Conservation (phyloP, 2,888 invertebrate species). For the Dicyrtoma fusca region DNA sequence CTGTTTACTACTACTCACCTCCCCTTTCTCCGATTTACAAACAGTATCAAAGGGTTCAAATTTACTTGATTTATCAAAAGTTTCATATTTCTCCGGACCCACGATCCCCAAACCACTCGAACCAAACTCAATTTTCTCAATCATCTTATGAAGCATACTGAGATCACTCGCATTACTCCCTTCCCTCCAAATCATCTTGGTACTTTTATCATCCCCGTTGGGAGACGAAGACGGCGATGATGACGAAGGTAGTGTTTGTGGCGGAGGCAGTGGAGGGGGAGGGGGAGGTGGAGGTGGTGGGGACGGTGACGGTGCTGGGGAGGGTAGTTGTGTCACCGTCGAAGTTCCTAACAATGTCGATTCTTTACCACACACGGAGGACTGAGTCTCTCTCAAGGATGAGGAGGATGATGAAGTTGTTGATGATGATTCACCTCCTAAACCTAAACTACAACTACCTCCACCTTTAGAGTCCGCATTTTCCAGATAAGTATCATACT, state of each 20-base stretch:
- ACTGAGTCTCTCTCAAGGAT: too few species aligned
- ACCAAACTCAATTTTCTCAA: slow-evolving; percentile 29
- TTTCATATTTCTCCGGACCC: slow-evolving; percentile 8
- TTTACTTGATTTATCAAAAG: not conserved
- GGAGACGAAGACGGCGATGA: not conserved
- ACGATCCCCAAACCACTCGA: slow-evolving; percentile 3
- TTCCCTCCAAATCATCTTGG: slow-evolving; percentile 28
- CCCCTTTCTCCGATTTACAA: not conserved
- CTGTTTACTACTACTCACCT: not conserved
- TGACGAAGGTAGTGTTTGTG: not conserved
- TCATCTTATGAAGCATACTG: slow-evolving; percentile 38
- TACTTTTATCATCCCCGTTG: not conserved
- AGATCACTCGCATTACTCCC: slow-evolving; percentile 31
- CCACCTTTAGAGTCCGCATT: not conserved
- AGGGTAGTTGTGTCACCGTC: not conserved
- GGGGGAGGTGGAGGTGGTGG: not conserved
- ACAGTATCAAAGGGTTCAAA: not conserved
- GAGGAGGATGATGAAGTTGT: too few species aligned
- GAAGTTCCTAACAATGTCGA: too few species aligned
- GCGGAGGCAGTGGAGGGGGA: not conserved
- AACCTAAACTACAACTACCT: too few species aligned
- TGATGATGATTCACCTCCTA: not conserved
- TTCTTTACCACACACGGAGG: not conserved
- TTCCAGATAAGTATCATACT: slow-evolving; percentile 33
- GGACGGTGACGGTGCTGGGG: not conserved